Base-by-base conservation (phyloP, 2,113 vertebrate species). In the Lycaon pictus region DNA sequence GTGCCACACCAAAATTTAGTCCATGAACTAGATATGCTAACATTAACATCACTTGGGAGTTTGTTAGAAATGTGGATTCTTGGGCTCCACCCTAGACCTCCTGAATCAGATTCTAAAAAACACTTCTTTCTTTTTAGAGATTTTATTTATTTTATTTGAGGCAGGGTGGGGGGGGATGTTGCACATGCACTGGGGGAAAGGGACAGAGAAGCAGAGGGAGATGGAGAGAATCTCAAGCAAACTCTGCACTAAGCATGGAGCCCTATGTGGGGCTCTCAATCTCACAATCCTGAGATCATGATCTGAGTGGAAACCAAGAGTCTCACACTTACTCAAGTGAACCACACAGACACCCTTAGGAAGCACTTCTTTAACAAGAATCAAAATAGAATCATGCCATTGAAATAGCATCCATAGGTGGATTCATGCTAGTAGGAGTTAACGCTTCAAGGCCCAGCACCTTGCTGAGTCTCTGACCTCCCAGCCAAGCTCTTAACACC, bases 321-420 rank as follows among this genome's bases (percentile, higher is more conserved):
- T n/a, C 32, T n/a, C 67, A 35, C 7, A 4, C 67, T 35, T 69
- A 35, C n/a, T 17, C 17, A 35, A 20, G 17, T 20, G 35, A 69
- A n/a, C 67, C 67, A 35, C 32, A 32, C 17, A 69, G 32, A 32
- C 19, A 32, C 32, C 67, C 32, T 32, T 35, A 8, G 48, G 43
- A 91, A 81, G 35, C 77, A 93, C 11, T 48, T n/a, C 56, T 87
- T 93, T 37, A 72, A 12, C 56, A 92, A 95, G 58, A 86, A 60
- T 86, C 27, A 13, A 12, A 89, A 35, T 27, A n/a, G 60, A 29
- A 23, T 32, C 56, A 67, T 32, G 86, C 37, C 22, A 20, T 8
- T 56, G 19, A 37, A 62, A 55, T 92, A 90, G 63, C 35, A 96
- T 86, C 23, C 25, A 6, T 11, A 88, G 74, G 8, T 25, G 51